A percentile compares a stretch with the other conserved stretches of the same genome.
These are phyloP conservation scores for Poecilia picta DNA, from an alignment of 2,797 vertebrate genomes.

Conservation along the genomic window DNA sequence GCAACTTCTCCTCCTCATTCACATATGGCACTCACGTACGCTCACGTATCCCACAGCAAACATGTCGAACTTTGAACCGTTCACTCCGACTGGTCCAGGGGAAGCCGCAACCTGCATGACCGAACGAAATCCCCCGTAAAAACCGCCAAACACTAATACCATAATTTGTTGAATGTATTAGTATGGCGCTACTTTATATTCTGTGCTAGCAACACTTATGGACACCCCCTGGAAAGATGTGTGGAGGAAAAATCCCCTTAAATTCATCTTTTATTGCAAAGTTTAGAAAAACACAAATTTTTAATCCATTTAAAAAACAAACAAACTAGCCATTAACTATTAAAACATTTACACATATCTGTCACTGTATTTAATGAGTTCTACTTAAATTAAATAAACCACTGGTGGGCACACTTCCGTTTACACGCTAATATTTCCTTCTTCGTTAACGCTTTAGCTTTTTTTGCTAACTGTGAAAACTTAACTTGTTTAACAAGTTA, in stretches of 20 bases:
- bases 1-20: constrained; percentile 45
- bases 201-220: not conserved
- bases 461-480: too few relatives aligned
- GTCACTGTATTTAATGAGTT: too few relatives aligned
- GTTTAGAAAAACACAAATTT: not conserved
- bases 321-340: too few relatives aligned
- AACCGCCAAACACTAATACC: not conserved
- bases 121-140: constrained; percentile 11
- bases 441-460: too few relatives aligned
- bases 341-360: too few relatives aligned
- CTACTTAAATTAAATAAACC: too few relatives aligned
- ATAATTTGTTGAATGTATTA: constrained; percentile 13
- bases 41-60: constrained; percentile 21
- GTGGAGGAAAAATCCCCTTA: not conserved
- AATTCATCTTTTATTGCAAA: not conserved
- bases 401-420: too few relatives aligned
- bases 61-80: constrained; percentile 23
- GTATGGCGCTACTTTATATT: constrained; percentile 1
- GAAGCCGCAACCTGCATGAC: constrained; percentile 51
- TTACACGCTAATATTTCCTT: too few relatives aligned
- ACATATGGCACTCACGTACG: constrained; percentile 58
- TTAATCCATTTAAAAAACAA: not conserved
- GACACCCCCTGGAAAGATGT: not conserved
- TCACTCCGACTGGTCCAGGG: constrained; percentile 23
- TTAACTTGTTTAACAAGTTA: too few relatives aligned